phyloP scores from a whole-genome alignment of 2,113 vertebrate species.

The Malurus cyaneus region DNA sequence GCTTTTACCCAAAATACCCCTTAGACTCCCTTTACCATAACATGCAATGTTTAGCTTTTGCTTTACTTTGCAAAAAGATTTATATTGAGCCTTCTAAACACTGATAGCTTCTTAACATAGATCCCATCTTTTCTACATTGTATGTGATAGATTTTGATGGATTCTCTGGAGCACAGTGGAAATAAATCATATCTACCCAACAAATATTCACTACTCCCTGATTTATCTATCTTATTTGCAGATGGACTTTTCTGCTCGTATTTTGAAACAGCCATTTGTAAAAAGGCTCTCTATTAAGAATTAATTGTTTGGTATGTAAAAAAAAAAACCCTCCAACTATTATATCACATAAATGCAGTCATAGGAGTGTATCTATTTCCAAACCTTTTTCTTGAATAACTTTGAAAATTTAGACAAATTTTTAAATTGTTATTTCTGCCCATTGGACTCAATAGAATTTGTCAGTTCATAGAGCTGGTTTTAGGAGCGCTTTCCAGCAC shows the following conservation, averaged over 20 bases:
- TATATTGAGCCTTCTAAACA: not conserved
- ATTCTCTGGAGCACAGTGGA: not conserved
- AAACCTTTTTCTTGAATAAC: not conserved
- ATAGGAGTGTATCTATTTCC: not conserved
- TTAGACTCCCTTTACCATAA: not conserved
- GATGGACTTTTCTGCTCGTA: not conserved
- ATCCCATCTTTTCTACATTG: constrained; percentile 18
- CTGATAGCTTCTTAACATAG: constrained; percentile 19
- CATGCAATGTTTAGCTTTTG: not conserved
- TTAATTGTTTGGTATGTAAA: not conserved
- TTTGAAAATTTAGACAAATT: not conserved
- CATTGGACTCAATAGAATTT: not conserved
- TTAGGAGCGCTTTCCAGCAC: not conserved
- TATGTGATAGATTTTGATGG: constrained; percentile 16
- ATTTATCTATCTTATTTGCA: not conserved
- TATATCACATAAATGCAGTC: not conserved
- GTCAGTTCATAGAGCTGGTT: not conserved
- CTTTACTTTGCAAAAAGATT: constrained; percentile 20
- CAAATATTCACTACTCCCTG: not conserved
- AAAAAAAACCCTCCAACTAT: not conserved
- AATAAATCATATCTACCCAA: not conserved
- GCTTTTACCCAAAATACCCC: not conserved
- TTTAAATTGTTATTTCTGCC: not conserved
- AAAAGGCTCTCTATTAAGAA: not conserved
- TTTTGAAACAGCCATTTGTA: not conserved